These are phyloP conservation scores for Dendrolimus pini DNA, from an alignment of 2,888 invertebrate genomes.

Conservation along the genomic window DNA sequence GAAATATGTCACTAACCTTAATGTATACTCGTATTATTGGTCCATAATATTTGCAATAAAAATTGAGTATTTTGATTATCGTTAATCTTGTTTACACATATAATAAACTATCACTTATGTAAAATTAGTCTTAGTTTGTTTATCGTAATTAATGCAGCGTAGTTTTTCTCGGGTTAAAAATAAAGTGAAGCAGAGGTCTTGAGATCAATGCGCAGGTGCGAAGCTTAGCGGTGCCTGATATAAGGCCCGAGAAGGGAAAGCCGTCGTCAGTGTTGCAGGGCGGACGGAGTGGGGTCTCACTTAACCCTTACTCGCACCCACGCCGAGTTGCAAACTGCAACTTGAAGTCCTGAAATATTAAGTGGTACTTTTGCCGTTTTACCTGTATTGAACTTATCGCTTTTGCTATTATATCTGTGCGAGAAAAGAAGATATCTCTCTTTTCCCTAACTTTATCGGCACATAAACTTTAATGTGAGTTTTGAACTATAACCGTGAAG, in stretches of 20 bases:
- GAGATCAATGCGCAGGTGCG: slow-evolving; percentile 37
- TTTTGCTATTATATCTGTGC: neutral
- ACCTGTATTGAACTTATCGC: neutral
- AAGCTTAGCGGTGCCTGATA: slow-evolving; percentile 14
- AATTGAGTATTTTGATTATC: no score
- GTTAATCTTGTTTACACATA: no score
- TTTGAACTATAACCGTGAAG: neutral
- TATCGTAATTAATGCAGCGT: no score
- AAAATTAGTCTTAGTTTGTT: no score
- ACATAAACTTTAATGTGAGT: neutral
- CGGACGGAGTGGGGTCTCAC: neutral
- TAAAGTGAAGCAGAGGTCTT: slow-evolving; percentile 13
- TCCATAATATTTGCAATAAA: no score
- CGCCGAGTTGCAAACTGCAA: neutral
- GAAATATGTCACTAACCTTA: no score
- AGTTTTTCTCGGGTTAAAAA: neutral
- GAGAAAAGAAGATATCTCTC: neutral
- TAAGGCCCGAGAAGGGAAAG: slow-evolving; percentile 15
- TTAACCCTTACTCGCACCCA: neutral
- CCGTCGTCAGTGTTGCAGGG: slow-evolving; percentile 14
- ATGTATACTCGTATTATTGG: no score
- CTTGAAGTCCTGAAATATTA: neutral
- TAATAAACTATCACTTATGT: no score
- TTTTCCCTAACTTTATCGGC: neutral
- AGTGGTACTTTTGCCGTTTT: neutral